Evolutionary conservation across 2,797 vertebrate species (phyloP).

Genomic region (Pseudocheirus occidentalis): DNA sequence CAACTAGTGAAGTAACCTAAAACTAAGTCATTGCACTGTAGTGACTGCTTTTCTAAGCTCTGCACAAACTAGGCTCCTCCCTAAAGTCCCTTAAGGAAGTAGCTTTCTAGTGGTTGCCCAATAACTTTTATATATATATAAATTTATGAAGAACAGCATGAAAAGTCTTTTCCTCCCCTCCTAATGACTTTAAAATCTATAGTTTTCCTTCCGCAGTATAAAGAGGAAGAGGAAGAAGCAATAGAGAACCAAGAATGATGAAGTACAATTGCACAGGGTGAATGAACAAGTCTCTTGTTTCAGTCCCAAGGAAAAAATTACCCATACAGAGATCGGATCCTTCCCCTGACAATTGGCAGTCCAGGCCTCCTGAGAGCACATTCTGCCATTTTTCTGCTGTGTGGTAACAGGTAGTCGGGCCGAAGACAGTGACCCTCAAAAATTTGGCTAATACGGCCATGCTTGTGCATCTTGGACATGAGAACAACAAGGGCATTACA

Average conservation of each 20-base stretch:
- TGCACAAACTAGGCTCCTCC: not conserved
- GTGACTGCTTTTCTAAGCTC: not conserved
- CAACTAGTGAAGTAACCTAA: not conserved
- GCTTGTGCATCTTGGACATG: not conserved
- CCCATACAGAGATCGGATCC: not conserved
- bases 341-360: not conserved
- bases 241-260: not conserved
- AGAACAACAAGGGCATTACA: not conserved
- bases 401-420: not conserved
- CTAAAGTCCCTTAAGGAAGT: not conserved
- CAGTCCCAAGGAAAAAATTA: not conserved
- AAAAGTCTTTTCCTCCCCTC: not conserved
- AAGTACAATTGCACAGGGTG: not conserved
- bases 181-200: not conserved
- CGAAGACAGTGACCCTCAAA: not conserved
- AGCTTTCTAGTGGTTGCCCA: not conserved
- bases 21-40: not conserved
- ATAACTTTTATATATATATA: not conserved
- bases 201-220: not conserved
- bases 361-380: not conserved
- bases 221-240: not conserved
- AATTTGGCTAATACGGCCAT: not conserved
- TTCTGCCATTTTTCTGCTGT: not conserved
- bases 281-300: not conserved
- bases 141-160: not conserved